Base-by-base conservation (phyloP, 2,797 vertebrate species). In the Fistularia tabacaria region DNA sequence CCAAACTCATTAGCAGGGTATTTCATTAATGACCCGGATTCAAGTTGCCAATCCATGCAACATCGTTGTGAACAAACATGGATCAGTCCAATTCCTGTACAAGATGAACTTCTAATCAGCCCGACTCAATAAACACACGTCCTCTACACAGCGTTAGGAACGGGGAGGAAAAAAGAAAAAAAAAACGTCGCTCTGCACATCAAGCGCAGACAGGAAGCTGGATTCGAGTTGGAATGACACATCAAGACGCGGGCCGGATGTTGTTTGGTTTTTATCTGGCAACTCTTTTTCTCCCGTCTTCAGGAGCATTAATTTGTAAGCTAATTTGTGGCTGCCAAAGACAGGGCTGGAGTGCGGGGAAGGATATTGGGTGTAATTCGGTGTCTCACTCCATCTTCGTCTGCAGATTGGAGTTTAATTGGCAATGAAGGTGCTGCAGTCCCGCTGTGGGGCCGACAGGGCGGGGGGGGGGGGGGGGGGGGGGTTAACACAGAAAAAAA, bases 331-430 rank as follows among this genome's bases (percentile, higher is more conserved):
- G 68, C 80, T 74, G 82, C 68, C 59, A 77, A 69, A 76, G 82
- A 77, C 70, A 71, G 71, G 25, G 55, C 54, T 67, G 74, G 73
- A 73, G 71, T 71, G 78, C 53, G 70, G 67, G 68, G 81, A 81
- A 82, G 86, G 87, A 88, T 89, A 87, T 89, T 90, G 87, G 86
- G 84, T 85, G 83, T 87, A 87, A 86, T 85, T 80, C 59, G 78
- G 80, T 71, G 80, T 81, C 81, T 84, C 76, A 64, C 76, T 85
- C 81, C 78, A 73, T 86, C 79, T 80, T 87, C 15, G 62, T 75
- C 77, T 80, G 79, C 65, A 86, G 83, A 88, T 80, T 86, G 81
- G 82, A 81, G 73, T 83, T 88, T 85, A 89, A 90, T 90, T 89
- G 88, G 80, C 81, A 82, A 77, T 73, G 73, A 81, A 73, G 69